Conservation (phyloP, 1,140 invertebrate genomes). For the Hermetia illucens region DNA sequence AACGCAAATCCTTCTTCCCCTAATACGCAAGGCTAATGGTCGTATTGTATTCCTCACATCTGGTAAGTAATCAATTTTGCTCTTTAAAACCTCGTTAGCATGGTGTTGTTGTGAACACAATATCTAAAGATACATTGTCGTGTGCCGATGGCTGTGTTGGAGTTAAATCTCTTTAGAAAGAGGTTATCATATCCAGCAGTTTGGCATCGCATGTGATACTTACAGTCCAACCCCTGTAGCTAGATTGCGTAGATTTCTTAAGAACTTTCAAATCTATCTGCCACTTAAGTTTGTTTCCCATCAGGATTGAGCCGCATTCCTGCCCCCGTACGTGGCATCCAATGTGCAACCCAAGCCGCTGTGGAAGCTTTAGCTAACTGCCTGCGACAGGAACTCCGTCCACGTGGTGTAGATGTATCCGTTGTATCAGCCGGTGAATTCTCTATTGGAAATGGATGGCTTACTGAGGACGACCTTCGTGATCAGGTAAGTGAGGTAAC, state of each 20-base stretch:
- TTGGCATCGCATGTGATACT: no score
- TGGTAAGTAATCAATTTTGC: conserved; percentile 25
- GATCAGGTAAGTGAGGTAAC: conserved; percentile 55
- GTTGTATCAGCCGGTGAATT: conserved; percentile 74
- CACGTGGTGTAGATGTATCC: conserved; percentile 55
- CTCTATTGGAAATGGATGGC: conserved; percentile 59
- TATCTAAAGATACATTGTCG: no score
- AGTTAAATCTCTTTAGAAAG: no score
- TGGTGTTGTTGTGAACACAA: no score
- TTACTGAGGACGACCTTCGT: conserved; percentile 51
- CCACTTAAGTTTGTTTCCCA: conserved; percentile 14
- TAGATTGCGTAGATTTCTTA: no score
- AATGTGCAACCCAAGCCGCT: conserved; percentile 61
- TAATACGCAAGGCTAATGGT: conserved; percentile 58
- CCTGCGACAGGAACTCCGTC: conserved; percentile 64
- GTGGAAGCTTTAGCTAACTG: conserved; percentile 69
- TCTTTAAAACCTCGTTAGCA: no score
- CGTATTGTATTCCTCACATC: conserved; percentile 51
- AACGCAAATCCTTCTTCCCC: conserved; percentile 64
- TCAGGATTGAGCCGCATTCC: conserved; percentile 55
- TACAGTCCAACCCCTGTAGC: no score
- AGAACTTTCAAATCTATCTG: no score
- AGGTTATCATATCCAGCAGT: no score
- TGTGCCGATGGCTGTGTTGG: no score
- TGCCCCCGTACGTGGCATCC: conserved; percentile 60